A percentile compares a stretch with the other conserved stretches of the same genome.
These are phyloP conservation scores for Ommatoiulus sabulosus DNA, from an alignment of 2,888 invertebrate genomes.

Conservation along the genomic window DNA sequence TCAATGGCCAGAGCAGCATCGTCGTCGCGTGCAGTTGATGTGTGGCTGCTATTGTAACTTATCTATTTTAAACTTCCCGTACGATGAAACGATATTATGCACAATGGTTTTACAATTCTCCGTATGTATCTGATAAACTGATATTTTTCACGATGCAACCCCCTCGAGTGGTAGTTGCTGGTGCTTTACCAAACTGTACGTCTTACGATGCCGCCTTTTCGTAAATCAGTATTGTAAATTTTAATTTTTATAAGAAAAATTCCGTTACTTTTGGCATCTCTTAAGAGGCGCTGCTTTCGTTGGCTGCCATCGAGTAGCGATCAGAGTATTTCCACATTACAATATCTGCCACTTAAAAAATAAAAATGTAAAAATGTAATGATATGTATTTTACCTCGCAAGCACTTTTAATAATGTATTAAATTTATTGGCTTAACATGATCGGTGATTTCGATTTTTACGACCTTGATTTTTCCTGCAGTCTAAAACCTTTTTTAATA, in stretches of 20 bases:
- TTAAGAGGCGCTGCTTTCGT: background rate
- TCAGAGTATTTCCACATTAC: constrained; percentile 14
- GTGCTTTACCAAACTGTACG: background rate
- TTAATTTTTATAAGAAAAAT: background rate
- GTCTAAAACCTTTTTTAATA: too few relatives aligned
- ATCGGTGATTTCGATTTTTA: background rate
- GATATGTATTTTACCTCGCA: constrained; percentile 6
- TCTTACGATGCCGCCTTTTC: constrained; percentile 5
- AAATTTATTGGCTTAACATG: constrained; percentile 16
- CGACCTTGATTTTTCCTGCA: too few relatives aligned
- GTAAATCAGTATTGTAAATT: constrained; percentile 1
- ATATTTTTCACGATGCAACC: background rate
- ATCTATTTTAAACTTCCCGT: background rate
- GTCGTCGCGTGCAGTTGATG: background rate
- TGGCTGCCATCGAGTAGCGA: constrained; percentile 2
- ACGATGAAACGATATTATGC: background rate
- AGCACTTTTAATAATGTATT: constrained; percentile 47
- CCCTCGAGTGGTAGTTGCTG: background rate
- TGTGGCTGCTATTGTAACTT: constrained; percentile 23
- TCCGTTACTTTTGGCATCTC: background rate
- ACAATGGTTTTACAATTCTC: background rate
- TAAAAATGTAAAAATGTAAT: constrained; percentile 26
- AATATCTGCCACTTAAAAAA: background rate
- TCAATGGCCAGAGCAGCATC: background rate
- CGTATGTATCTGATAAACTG: background rate